Base-by-base conservation (phyloP, 2,888 invertebrate species). In the Agrotis puta region DNA sequence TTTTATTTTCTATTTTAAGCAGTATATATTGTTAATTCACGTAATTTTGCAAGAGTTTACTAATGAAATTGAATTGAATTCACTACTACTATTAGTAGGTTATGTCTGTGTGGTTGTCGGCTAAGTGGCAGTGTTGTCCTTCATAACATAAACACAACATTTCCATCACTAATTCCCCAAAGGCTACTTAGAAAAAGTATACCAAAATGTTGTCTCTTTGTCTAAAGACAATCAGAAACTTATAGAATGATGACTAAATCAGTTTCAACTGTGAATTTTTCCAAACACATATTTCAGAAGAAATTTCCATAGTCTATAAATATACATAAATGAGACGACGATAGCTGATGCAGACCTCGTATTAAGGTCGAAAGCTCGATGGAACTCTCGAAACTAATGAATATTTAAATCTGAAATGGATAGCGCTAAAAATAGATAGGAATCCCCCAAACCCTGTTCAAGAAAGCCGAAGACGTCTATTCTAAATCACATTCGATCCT, bases 401-500 rank as follows among this genome's bases (percentile, higher is more conserved):
- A 65, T 75, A 72, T 66, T 65, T 48, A 75, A 75, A 50, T 56
- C 24, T 14, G 9, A 72, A 56, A 20, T 57, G 18, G 56, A 33
- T 14, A 57, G 16, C 16, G 16, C 20, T 45, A 54, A 59, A 68
- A 70, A 76, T 39, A 70, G 33, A 59, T 24, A 24, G 16, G n/a
- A 13, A 22, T 47, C 13, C 16, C 13, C 39, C 57, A 24, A 51
- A 11, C n/a, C 33, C 9, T 48, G n/a, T 68, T 48, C 18, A 45
- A 20, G 53, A 22, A 43, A 33, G 7, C 22, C 20, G 4, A 74
- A 16, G 18, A 58, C 14, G 20, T n/a, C 33, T 56, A 20, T 56
- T 59, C 53, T 48, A 13, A 33, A 39, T 76, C 13, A 43, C 13
- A 43, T 69, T 69, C 27, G 59, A 45, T 59, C 43, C 18, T 59